Base-by-base conservation (phyloP, 2,113 vertebrate genomes). In the Agapornis roseicollis region DNA sequence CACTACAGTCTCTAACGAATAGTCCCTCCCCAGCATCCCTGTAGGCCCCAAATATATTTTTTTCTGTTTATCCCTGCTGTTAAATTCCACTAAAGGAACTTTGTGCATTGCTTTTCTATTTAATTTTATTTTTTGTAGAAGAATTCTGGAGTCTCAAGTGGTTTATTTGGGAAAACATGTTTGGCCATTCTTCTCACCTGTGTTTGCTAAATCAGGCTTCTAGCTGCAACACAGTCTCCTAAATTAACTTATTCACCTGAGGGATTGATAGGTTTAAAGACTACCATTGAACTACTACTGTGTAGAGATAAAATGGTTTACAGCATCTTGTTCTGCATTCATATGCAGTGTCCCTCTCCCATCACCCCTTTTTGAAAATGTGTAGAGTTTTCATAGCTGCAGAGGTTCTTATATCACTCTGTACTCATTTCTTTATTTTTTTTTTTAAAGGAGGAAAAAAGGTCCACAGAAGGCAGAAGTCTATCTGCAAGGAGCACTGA, bases 401-500 rank as follows among this genome's bases (percentile, higher is more conserved):
- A 27, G 11, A 86, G 8, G 8, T 81, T 79, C 69, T 68, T 61
- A 29, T 1, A 17, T 88, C 24, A n/a, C 19, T 73, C n/a, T 90
- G 5, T 80, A 24, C 61, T 81, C 33, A 25, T 77, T 84, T 72
- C 33, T 74, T n/a, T 29, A 7, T 71, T 87, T 95, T 93, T 71
- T 87, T 95, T 93, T 95, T 93, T 24, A 41, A 88, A 99, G 99
- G 99, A 99, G 97, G 97, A 99, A 99, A 84, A 99, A 98, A 17
- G 98, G 98, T 13, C 99, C 99, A 4, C 98, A 99, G 91, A 98
- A 98, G 76, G 99, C 99, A 4, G 99, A 99, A 74, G 73, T 91
- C 31, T 99, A 99, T 70, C 97, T 99, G 55, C 98, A 99, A 93
- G 99, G 99, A 88, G 99, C 99, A 10, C 94, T 99, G 96, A 99